These are phyloP conservation scores for Tinea semifulvella DNA, from an alignment of 2,888 invertebrate genomes.

Conservation along the genomic window DNA sequence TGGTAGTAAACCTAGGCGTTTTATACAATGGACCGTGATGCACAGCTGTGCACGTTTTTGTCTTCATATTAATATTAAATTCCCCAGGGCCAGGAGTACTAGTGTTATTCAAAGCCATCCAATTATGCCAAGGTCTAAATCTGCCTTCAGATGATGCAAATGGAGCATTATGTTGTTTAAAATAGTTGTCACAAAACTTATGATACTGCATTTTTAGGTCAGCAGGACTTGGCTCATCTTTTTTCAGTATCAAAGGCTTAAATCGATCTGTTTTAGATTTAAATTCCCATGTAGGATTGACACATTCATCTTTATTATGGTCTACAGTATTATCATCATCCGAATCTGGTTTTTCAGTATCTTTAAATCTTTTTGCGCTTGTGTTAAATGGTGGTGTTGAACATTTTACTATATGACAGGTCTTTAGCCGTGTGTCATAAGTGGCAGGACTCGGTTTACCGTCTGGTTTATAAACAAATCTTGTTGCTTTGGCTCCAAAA, in stretches of 20 bases:
- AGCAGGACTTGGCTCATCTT: constrained; percentile 34
- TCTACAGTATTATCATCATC: constrained; percentile 17
- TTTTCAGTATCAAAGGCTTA: constrained; percentile 30
- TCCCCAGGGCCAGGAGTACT: constrained; percentile 42
- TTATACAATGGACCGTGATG: constrained; percentile 36
- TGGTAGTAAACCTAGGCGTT: constrained; percentile 30
- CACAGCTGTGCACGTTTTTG: constrained; percentile 34
- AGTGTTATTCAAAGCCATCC: constrained; percentile 33
- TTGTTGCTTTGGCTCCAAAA: constrained; percentile 38
- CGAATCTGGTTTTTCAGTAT: constrained; percentile 19
- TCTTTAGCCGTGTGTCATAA: constrained; percentile 27
- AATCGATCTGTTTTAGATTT: constrained; percentile 42
- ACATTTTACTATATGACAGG: constrained; percentile 30
- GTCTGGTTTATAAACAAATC: constrained; percentile 33
- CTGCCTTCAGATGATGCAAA: constrained; percentile 43
- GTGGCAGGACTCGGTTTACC: constrained; percentile 42
- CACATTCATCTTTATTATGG: constrained; percentile 20
- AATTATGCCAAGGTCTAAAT: constrained; percentile 44
- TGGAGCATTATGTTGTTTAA: constrained; percentile 33
- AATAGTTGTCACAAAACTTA: constrained; percentile 21
- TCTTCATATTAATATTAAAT: constrained; percentile 32
- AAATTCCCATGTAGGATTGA: constrained; percentile 38
- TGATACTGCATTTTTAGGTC: constrained; percentile 26
- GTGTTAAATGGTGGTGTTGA: constrained; percentile 36
- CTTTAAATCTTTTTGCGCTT: constrained; percentile 35